Percentiles rank a stretch among this genome's conserved stretches.
phyloP scores from a whole-genome alignment of 37 sponge, comb jelly and placozoan genomes.

The Halichondria panicea region DNA sequence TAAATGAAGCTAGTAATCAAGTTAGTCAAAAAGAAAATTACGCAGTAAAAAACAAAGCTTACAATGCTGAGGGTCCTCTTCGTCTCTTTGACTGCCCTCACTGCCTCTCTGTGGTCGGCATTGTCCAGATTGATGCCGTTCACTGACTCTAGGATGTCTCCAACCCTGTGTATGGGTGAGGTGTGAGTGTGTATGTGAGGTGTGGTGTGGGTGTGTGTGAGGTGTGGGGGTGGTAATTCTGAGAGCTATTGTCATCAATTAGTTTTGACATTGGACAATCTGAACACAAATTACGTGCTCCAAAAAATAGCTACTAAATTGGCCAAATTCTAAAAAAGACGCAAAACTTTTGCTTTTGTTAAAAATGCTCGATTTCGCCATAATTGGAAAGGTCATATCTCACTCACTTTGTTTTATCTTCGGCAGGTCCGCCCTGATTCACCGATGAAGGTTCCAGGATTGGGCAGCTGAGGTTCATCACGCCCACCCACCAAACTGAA shows the following conservation, averaged over 20 bases:
- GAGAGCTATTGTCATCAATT: too few relatives aligned
- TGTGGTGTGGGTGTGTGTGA: too few relatives aligned
- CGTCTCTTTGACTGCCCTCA: conserved; percentile 66
- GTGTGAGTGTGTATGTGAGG: conserved; percentile 8
- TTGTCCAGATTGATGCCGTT: conserved; percentile 54
- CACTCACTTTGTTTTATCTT: conserved; percentile 55
- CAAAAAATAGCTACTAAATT: too few relatives aligned
- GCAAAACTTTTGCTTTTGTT: too few relatives aligned
- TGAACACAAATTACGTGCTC: too few relatives aligned
- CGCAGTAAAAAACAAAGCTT: neutral
- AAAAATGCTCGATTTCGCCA: neutral
- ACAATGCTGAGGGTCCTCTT: conserved; percentile 43
- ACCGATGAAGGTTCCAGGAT: conserved; percentile 74
- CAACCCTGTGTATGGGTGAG: conserved; percentile 57
- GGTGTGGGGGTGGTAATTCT: too few relatives aligned
- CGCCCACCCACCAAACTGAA: conserved; percentile 78
- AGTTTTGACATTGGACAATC: too few relatives aligned
- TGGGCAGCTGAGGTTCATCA: conserved; percentile 81
- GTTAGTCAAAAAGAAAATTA: neutral
- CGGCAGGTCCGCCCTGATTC: conserved; percentile 61
- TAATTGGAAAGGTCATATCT: neutral
- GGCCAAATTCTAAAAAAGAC: too few relatives aligned
- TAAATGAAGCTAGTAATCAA: neutral
- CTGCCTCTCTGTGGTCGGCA: conserved; percentile 72
- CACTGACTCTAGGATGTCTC: conserved; percentile 70